Conservation (phyloP, 23 tunicate genomes). For the Botrylloides violaceus region DNA sequence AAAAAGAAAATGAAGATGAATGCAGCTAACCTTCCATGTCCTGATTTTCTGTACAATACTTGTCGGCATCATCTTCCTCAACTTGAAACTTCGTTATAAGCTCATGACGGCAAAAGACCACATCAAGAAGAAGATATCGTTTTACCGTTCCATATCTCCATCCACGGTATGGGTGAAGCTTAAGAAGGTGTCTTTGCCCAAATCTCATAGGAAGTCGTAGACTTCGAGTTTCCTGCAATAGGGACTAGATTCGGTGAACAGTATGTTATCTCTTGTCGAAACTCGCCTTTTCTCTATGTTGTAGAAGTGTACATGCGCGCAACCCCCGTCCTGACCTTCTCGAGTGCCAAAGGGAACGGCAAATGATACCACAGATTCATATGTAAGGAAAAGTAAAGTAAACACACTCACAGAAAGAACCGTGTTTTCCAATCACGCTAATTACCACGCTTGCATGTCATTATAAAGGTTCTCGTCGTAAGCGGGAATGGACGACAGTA, state of each 20-base stretch:
- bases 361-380: too few relatives aligned
- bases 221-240: background rate
- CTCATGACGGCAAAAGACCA: background rate
- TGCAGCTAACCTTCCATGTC: background rate
- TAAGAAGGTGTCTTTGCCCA: background rate
- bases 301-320: too few relatives aligned
- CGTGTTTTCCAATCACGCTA: too few relatives aligned
- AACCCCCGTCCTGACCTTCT: too few relatives aligned
- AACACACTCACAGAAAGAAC: too few relatives aligned
- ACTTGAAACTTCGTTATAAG: background rate
- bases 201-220: background rate
- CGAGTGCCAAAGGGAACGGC: too few relatives aligned
- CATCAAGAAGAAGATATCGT: background rate
- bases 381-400: too few relatives aligned
- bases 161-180: background rate
- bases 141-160: background rate
- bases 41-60: background rate
- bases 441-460: too few relatives aligned
- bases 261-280: background rate
- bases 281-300: too few relatives aligned
- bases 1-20: too few relatives aligned
- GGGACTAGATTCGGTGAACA: background rate
- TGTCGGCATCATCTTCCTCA: background rate
- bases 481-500: too few relatives aligned
- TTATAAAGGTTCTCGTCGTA: too few relatives aligned